Evolutionary conservation across 2,113 vertebrate species (phyloP).

Genomic region (Chascanopsetta lugubris): DNA sequence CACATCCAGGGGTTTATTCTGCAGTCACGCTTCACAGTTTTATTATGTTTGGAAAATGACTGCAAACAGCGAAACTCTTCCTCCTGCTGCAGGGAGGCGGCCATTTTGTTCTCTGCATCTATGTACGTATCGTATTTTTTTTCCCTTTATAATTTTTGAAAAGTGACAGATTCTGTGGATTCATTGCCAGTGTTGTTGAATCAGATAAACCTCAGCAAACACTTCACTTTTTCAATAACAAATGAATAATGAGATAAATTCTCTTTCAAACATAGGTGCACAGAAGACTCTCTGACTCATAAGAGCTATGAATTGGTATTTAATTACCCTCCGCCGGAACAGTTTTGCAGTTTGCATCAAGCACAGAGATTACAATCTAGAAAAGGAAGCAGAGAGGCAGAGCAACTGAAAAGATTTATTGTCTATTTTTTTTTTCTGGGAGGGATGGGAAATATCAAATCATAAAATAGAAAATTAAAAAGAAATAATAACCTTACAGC

Average conservation of each 20-base stretch:
- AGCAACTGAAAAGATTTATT: neutral
- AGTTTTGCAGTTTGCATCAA: neutral
- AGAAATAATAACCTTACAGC: neutral
- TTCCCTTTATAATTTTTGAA: no score
- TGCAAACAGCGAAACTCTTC: neutral
- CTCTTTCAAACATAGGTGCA: neutral
- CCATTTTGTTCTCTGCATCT: no score
- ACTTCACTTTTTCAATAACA: neutral
- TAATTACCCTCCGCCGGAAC: neutral
- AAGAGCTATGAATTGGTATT: neutral
- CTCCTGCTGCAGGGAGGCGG: no score
- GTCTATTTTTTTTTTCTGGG: neutral
- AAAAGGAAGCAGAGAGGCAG: neutral
- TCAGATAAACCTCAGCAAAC: no score
- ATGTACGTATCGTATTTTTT: no score
- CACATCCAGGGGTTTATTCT: no score
- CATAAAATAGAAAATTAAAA: neutral
- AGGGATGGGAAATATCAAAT: neutral
- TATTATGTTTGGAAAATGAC: no score
- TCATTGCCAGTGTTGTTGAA: no score
- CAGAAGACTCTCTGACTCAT: neutral
- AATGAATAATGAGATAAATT: neutral
- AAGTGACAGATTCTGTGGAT: no score
- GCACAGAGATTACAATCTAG: neutral
- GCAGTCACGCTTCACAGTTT: no score